phyloP scores from a whole-genome alignment of 1,140 invertebrate species.

The Procambarus virginalis region DNA sequence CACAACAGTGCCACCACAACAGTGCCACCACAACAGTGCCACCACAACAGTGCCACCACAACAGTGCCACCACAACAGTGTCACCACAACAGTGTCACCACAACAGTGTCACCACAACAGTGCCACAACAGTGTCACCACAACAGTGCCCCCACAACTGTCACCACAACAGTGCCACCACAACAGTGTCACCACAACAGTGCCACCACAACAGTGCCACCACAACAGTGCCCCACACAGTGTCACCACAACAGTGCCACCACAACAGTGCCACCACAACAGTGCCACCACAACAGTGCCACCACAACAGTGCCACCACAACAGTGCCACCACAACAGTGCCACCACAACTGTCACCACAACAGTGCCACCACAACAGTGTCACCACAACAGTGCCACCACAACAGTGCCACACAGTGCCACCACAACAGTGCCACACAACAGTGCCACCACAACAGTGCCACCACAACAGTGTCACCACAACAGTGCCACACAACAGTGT shows the following conservation, averaged over 20 bases:
- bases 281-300: neutral
- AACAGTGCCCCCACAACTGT: neutral
- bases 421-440: neutral
- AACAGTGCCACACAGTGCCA: neutral
- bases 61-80: neutral
- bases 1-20: neutral
- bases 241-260: neutral
- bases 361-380: neutral
- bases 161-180: neutral
- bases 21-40: neutral
- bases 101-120: neutral
- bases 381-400: constrained; percentile 1
- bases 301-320: neutral
- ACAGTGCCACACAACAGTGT: neutral
- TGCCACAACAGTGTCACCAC: neutral
- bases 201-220: too few relatives aligned
- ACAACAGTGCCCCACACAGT: neutral
- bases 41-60: neutral
- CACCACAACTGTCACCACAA: neutral
- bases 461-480: neutral
- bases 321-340: neutral
- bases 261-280: neutral
- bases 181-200: neutral
- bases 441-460: neutral
- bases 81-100: neutral